Evolutionary conservation across 1,140 invertebrate genomes (phyloP).

Genomic region (Oryctes rhinoceros): DNA sequence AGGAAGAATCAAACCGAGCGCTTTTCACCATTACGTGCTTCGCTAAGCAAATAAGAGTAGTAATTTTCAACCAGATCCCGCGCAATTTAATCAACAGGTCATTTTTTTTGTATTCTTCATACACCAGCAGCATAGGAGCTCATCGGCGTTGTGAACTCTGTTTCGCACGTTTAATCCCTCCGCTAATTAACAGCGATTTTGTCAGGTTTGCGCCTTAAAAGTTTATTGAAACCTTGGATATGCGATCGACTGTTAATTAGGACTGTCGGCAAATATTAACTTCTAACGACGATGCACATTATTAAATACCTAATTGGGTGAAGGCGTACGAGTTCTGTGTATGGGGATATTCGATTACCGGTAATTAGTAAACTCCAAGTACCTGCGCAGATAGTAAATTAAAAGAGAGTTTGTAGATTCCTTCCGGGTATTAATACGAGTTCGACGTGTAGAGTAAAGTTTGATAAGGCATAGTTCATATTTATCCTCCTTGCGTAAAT

Average conservation of each 20-base stretch:
- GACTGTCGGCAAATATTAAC: neutral
- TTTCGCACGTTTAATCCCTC: slow-evolving; percentile 1
- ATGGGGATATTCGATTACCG: neutral
- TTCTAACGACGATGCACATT: neutral
- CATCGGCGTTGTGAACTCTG: neutral
- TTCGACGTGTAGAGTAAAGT: neutral
- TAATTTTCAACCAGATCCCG: neutral
- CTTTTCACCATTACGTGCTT: neutral
- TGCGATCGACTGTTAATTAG: slow-evolving; percentile 10
- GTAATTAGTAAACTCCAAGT: neutral
- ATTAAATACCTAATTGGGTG: slow-evolving; percentile 18
- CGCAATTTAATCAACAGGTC: slow-evolving; percentile 12
- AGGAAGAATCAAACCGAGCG: neutral
- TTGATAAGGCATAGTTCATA: neutral
- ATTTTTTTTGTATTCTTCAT: neutral
- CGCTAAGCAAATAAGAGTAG: neutral
- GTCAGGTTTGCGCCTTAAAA: neutral
- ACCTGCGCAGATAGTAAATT: neutral
- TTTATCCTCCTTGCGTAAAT: neutral
- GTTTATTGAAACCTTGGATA: neutral
- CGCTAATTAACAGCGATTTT: slow-evolving; percentile 5
- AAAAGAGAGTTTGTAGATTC: neutral
- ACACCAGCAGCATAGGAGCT: neutral
- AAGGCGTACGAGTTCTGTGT: neutral
- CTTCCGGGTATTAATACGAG: neutral